Conservation (phyloP, 2,888 invertebrate genomes). For the Drosophila borborema region DNA sequence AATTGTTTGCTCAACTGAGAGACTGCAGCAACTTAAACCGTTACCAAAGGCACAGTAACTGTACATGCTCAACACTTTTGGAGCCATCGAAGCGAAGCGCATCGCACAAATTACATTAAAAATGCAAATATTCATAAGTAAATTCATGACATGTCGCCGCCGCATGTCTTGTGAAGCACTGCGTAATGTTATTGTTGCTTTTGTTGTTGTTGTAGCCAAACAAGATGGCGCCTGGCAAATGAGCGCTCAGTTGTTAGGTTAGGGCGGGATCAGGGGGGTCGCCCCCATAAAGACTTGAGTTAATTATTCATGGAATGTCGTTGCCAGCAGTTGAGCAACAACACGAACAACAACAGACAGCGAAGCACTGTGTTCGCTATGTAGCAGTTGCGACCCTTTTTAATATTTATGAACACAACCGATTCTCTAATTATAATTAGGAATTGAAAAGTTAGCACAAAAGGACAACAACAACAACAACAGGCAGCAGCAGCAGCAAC, state of each 20-base stretch:
- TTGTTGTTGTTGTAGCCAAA: slow-evolving; percentile 53
- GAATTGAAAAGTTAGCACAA: slow-evolving; percentile 83
- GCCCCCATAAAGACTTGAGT: slow-evolving; percentile 69
- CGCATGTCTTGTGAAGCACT: slow-evolving; percentile 39
- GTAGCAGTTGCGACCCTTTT: slow-evolving; percentile 70
- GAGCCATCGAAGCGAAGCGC: slow-evolving; percentile 26
- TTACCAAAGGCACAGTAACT: background rate
- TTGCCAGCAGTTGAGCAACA: slow-evolving; percentile 62
- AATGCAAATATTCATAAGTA: slow-evolving; percentile 77
- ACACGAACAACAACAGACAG: slow-evolving; percentile 30
- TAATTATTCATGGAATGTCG: slow-evolving; percentile 81
- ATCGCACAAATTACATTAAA: slow-evolving; percentile 78
- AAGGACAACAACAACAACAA: slow-evolving; percentile 59
- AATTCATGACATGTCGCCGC: slow-evolving; percentile 77
- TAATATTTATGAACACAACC: slow-evolving; percentile 82
- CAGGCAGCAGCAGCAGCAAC: slow-evolving; percentile 35
- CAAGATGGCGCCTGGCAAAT: slow-evolving; percentile 74
- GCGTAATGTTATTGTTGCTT: slow-evolving; percentile 31
- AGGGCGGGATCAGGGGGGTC: slow-evolving; percentile 7
- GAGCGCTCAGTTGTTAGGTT: slow-evolving; percentile 22
- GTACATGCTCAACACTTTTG: slow-evolving; percentile 14
- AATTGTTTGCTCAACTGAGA: background rate
- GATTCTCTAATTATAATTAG: slow-evolving; percentile 84
- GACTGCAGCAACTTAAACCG: background rate
- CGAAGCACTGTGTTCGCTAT: slow-evolving; percentile 47